phyloP scores from a whole-genome alignment of 2,888 invertebrate species.

The Helobdella robusta region DNA sequence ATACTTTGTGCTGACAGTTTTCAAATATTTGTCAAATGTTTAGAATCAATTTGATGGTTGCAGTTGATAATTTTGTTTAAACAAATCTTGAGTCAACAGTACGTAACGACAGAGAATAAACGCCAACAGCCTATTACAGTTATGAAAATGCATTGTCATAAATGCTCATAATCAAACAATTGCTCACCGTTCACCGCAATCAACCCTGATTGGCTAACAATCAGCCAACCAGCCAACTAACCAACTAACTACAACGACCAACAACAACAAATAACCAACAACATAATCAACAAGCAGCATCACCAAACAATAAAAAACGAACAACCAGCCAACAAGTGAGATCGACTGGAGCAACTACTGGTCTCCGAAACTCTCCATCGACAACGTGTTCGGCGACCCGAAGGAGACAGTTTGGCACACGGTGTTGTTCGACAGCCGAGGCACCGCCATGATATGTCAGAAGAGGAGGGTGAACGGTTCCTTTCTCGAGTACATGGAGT shows the following conservation, averaged over 20 bases:
- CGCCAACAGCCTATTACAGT: too few species aligned
- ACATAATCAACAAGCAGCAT: not conserved
- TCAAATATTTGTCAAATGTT: too few species aligned
- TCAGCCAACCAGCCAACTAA: too few species aligned
- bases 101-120: too few species aligned
- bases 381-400: constrained; percentile 38
- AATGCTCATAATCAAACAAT: too few species aligned
- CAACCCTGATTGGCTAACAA: too few species aligned
- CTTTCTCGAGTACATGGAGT: constrained; percentile 41
- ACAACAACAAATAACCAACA: not conserved
- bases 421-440: constrained; percentile 29
- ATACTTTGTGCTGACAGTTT: too few species aligned
- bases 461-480: constrained; percentile 38
- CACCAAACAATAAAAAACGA: not conserved
- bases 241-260: not conserved
- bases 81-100: too few species aligned
- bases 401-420: constrained; percentile 35
- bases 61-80: too few species aligned
- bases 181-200: too few species aligned
- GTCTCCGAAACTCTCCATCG: constrained; percentile 39
- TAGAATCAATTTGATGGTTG: too few species aligned
- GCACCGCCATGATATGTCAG: constrained; percentile 34
- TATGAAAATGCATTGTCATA: too few species aligned
- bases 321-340: constrained; percentile 3
- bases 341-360: constrained; percentile 35